phyloP scores from a whole-genome alignment of 1,140 invertebrate genomes.

The Arctopsyche grandis region DNA sequence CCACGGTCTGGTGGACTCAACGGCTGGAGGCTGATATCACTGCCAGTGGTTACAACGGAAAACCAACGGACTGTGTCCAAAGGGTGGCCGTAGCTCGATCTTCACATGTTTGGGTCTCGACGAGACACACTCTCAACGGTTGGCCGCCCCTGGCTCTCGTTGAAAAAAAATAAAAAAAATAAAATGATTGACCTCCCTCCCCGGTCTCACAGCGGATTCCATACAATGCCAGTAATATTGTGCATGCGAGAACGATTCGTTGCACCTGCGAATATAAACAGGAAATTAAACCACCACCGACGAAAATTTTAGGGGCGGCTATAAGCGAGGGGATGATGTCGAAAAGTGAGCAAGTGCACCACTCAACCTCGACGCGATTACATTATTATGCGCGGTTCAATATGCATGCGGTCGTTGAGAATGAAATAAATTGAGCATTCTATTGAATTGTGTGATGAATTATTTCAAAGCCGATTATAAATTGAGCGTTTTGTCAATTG shows the following conservation, averaged over 20 bases:
- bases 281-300: slow-evolving; percentile 32
- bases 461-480: too few species aligned
- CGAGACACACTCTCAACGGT: too few species aligned
- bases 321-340: not conserved
- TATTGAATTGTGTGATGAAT: too few species aligned
- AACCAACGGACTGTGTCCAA: slow-evolving; percentile 25
- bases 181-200: not conserved
- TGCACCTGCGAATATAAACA: slow-evolving; percentile 42
- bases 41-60: slow-evolving; percentile 25
- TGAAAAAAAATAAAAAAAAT: not conserved
- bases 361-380: not conserved
- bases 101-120: slow-evolving; percentile 3
- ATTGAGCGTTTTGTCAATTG: too few species aligned
- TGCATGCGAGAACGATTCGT: not conserved
- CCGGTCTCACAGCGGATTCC: not conserved
- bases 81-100: slow-evolving; percentile 18
- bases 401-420: too few species aligned
- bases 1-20: slow-evolving; percentile 29
- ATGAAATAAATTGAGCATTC: too few species aligned
- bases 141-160: too few species aligned
- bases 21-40: slow-evolving; percentile 32
- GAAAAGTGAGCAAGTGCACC: slow-evolving; percentile 21
- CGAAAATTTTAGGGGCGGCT: not conserved
- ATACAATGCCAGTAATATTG: not conserved
- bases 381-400: too few species aligned